Evolutionary conservation across 2,888 invertebrate genomes (phyloP).

Genomic region (Drepana falcataria): DNA sequence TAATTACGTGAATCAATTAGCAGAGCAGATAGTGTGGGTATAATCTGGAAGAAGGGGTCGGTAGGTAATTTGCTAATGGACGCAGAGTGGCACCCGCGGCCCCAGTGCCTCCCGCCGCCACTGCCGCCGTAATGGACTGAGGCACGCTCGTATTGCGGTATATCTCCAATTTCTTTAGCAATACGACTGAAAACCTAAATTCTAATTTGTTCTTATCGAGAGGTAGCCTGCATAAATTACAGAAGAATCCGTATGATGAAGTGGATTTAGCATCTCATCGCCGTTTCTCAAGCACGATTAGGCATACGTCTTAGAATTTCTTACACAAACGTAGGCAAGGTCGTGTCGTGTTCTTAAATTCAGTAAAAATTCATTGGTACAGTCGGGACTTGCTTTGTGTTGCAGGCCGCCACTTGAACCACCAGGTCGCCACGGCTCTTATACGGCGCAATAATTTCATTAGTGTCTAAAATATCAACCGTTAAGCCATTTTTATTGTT

Average conservation of each 20-base stretch:
- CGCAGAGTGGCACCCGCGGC: slow-evolving; percentile 26
- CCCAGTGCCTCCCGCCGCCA: slow-evolving; percentile 18
- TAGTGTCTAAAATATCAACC: slow-evolving; percentile 45
- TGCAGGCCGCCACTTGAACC: no score
- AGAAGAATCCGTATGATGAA: no score
- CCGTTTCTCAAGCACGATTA: no score
- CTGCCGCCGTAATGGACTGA: slow-evolving; percentile 60
- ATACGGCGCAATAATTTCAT: no score
- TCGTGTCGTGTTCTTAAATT: no score
- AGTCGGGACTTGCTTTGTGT: no score
- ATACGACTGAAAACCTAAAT: neutral
- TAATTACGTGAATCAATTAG: slow-evolving; percentile 60
- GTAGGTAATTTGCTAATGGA: slow-evolving; percentile 74
- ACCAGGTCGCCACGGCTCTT: no score
- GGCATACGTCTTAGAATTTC: no score
- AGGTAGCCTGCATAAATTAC: no score
- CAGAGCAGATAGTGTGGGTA: slow-evolving; percentile 50
- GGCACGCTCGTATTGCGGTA: slow-evolving; percentile 56
- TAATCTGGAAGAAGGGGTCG: slow-evolving; percentile 72
- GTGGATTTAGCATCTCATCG: no score
- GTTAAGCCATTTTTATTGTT: slow-evolving; percentile 62
- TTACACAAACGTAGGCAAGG: no score
- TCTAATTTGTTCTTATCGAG: neutral
- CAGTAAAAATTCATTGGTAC: no score
- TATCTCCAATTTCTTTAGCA: slow-evolving; percentile 52